A percentile compares a stretch with the other conserved stretches of the same genome.
These are phyloP conservation scores for Torymus texanus DNA, from an alignment of 2,888 invertebrate genomes.

Conservation along the genomic window DNA sequence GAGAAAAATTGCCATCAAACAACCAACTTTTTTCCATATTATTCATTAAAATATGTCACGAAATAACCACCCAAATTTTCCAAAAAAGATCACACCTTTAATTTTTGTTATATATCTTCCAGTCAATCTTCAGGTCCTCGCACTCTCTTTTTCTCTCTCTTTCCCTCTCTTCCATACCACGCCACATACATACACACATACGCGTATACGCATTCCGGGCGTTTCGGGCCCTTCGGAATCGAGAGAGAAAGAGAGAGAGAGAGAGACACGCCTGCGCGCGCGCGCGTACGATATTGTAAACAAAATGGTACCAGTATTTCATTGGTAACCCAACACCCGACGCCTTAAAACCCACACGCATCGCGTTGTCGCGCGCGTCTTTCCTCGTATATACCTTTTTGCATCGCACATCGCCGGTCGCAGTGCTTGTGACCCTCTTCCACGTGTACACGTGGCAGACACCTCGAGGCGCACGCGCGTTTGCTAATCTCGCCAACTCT, in stretches of 20 bases:
- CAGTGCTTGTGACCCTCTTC: neutral
- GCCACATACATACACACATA: too few relatives aligned
- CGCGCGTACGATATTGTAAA: constrained; percentile 72
- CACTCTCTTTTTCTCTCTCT: constrained; percentile 5
- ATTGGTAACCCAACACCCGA: constrained; percentile 73
- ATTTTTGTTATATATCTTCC: too few relatives aligned
- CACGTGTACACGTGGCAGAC: neutral
- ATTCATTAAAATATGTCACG: too few relatives aligned
- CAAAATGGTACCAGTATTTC: constrained; percentile 75
- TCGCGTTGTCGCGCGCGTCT: constrained; percentile 56
- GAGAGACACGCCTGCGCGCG: constrained; percentile 55
- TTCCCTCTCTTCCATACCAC: too few relatives aligned
- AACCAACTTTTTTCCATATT: too few relatives aligned
- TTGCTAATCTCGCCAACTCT: constrained; percentile 1
- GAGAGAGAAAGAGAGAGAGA: neutral
- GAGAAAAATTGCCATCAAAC: too few relatives aligned
- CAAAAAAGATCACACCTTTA: too few relatives aligned
- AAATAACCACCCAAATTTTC: too few relatives aligned
- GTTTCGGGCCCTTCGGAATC: constrained; percentile 52
- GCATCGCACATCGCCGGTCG: neutral
- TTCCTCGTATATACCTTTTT: neutral
- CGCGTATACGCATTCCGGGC: too few relatives aligned
- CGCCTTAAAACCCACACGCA: constrained; percentile 71
- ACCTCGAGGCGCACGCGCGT: neutral
- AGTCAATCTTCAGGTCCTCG: too few relatives aligned